Base-by-base conservation (phyloP, 2,113 vertebrate genomes). In the Isichthys henryi region DNA sequence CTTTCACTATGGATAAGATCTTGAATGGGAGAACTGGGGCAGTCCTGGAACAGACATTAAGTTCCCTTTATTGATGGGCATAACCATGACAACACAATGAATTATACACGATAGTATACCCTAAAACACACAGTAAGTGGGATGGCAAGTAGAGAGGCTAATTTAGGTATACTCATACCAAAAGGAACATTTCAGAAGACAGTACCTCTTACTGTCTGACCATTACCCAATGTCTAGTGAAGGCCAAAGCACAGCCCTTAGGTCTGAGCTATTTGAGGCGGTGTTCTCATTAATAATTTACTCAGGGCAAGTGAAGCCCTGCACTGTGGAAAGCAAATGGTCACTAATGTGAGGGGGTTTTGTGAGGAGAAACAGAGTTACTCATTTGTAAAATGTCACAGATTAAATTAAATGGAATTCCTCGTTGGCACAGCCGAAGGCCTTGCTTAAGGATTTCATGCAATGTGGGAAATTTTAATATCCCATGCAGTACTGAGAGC, bases 351-450 rank as follows among this genome's bases (percentile, higher is more conserved):
- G 23, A 48, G 11, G 46, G 45, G 17, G n/a, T 23, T 46, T n/a
- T 27, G 46, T 27, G 48, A 86, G 83, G 10, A 50, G 46, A 86
- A 86, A 49, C 23, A 49, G 35, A 23, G 49, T 86, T 86, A 49
- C 46, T 50, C 46, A 85, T 49, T 85, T 85, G 82, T 85, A 85
- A 85, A 85, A 80, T 85, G 82, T 85, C 46, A 80, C 74, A 70
- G 62, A 70, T 70, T 70, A 70, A 70, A 70, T 70, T 70, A 70
- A 31, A 80, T 43, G 15, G 31, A 39, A 43, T 43, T 43, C 31
- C 74, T 6, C 74, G 5, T 43, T 43, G 11, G 74, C 15, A 19
- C 35, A 80, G 35, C 74, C 19, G 31, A 80, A 80, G 74, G 74
- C 15, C 5, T 19, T 43, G 31, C 31, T 17, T 43, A 19, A 31